phyloP scores from a whole-genome alignment of 1,140 invertebrate genomes.

The Physella acuta region DNA sequence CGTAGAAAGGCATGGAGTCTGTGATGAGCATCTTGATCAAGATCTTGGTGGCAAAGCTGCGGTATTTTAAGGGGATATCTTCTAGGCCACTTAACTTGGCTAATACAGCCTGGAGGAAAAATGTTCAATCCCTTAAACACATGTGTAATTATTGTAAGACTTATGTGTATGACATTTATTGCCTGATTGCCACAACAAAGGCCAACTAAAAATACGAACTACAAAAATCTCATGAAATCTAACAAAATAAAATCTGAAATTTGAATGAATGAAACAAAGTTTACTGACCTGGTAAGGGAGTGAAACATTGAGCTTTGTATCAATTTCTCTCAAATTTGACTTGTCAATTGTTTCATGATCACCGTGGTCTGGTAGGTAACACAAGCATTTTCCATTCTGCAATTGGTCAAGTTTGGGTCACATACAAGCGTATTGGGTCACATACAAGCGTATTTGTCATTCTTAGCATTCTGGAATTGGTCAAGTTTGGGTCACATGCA shows the following conservation, averaged over 20 bases:
- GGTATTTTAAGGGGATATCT: not conserved
- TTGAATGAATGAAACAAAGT: no score
- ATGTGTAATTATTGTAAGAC: no score
- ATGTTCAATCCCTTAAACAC: no score
- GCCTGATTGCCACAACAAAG: no score
- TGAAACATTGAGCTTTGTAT: conserved; percentile 15
- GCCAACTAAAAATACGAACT: not conserved
- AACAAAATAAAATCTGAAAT: not conserved
- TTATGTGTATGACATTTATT: no score
- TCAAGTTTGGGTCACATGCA: no score
- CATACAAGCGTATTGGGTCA: no score
- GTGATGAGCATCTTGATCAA: not conserved
- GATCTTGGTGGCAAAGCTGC: not conserved
- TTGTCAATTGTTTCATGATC: not conserved
- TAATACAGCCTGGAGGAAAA: conserved; percentile 18
- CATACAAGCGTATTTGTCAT: no score
- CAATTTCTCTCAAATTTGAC: conserved; percentile 16
- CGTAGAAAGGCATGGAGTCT: not conserved
- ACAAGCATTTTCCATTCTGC: not conserved
- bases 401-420: not conserved
- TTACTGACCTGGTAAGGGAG: conserved; percentile 20
- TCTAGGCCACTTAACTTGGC: conserved; percentile 15
- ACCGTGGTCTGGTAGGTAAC: conserved; percentile 18
- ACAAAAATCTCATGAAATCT: not conserved
- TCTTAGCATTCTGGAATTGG: no score